Evolutionary conservation across 64 coral and sea anemone species (phyloP), one percentile per base, ranked within the genome.

Genomic region (Trachythela sp.): DNA sequence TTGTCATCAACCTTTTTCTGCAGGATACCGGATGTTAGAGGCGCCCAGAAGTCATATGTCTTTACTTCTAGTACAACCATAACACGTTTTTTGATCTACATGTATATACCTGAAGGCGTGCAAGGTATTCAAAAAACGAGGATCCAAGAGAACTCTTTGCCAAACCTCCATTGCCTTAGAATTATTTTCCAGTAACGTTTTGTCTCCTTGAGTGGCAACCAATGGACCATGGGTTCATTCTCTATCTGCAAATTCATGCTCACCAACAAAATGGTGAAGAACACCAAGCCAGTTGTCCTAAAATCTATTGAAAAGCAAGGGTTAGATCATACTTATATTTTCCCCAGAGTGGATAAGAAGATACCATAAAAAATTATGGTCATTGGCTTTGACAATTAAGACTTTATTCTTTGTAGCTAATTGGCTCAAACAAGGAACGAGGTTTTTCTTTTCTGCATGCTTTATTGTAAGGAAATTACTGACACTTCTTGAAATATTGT

Each of bases 181-280:
- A 54, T 88, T 59, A 68, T 87, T 86, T 48, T 88, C 39, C 34
- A 91, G 48, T 40, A 70, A 91, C 20, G 85, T 17, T 80, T 94
- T 94, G 60, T 59, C 83, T 29, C 85, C 70, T 88, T 91, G 86
- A 35, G 43, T 80, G 20, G 83, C 72, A 48, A 83, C 83, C 27
- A 91, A 54, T 40, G 92, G 86, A 20, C 89, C 85, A 88, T 94
- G 92, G 27, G 48, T 70, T 83, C 93, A 94, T 70, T 88, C 35
- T 11, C 89, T 89, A 75, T 91, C 93, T 24, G 87, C 85, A 89
- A 89, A 94, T 88, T 94, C 89, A 85, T 94, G 93, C 70, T 91
- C 93, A 10, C 93, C 89, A 91, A 89, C 87, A 18, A 94, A 38
- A 48, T 94, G 92, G 50, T 91, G 89, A 11, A 83, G 13, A 67